These are phyloP conservation scores for Mus pahari DNA, from an alignment of 2,113 vertebrate species.

Conservation along the genomic window DNA sequence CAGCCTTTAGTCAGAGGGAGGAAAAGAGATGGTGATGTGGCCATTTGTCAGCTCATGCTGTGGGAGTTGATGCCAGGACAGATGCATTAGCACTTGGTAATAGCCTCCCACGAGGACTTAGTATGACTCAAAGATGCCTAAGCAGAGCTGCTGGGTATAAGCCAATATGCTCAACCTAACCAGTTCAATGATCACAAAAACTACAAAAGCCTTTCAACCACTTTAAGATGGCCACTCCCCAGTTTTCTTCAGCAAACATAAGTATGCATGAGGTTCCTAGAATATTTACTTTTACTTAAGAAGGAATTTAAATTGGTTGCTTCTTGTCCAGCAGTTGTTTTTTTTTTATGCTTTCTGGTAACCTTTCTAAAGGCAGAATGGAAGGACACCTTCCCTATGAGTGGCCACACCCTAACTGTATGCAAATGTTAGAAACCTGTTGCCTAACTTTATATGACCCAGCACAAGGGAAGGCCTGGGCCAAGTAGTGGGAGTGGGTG, in stretches of 20 bases:
- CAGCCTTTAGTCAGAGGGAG: background rate
- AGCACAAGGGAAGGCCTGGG: too few relatives aligned
- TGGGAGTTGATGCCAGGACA: background rate
- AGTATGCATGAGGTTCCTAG: accelerated
- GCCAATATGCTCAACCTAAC: accelerated
- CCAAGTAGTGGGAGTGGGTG: too few relatives aligned
- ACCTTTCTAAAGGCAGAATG: background rate
- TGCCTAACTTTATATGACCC: too few relatives aligned
- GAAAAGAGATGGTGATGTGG: background rate
- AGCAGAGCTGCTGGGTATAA: too few relatives aligned
- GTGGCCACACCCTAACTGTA: too few relatives aligned
- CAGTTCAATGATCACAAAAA: background rate
- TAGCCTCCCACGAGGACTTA: background rate
- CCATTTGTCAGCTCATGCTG: background rate
- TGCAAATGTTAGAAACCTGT: background rate
- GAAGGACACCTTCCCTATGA: accelerated
- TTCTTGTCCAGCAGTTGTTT: accelerated
- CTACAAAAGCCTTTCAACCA: too few relatives aligned
- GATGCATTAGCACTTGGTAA: background rate
- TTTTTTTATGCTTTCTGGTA: background rate
- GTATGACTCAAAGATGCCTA: background rate
- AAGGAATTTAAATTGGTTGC: background rate
- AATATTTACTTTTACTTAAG: background rate
- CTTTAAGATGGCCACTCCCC: accelerated
- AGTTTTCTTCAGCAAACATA: background rate